Conservation (phyloP, 2,113 vertebrate genomes). For the Litocranius walleri region DNA sequence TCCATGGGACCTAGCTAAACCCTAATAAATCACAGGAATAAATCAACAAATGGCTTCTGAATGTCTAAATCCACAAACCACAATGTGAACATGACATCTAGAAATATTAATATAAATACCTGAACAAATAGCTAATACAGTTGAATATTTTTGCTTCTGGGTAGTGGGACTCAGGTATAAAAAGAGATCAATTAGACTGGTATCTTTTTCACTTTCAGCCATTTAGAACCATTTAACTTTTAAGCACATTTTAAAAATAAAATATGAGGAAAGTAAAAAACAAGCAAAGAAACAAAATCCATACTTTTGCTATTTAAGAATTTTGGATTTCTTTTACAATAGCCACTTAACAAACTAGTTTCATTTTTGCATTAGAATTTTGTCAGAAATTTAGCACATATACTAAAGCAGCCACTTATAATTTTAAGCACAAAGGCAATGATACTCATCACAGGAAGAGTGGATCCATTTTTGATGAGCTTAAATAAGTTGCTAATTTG, state of each 20-base stretch:
- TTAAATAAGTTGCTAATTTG: conserved; percentile 39
- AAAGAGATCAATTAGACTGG: neutral
- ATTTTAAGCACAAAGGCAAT: conserved; percentile 42
- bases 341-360: neutral
- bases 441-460: neutral
- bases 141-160: neutral
- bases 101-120: neutral
- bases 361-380: conserved; percentile 19
- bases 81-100: neutral
- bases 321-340: neutral
- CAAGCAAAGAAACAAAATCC: neutral
- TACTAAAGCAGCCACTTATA: neutral
- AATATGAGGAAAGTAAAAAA: neutral
- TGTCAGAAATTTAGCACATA: neutral
- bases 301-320: neutral
- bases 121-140: neutral
- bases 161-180: neutral
- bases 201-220: neutral
- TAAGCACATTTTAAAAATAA: neutral
- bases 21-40: neutral
- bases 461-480: conserved; percentile 52
- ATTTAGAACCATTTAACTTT: neutral
- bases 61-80: neutral
- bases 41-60: neutral
- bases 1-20: neutral